A percentile compares a stretch with the other conserved stretches of the same genome.
phyloP scores from a whole-genome alignment of 2,113 vertebrate genomes.

The Halichoeres trimaculatus region DNA sequence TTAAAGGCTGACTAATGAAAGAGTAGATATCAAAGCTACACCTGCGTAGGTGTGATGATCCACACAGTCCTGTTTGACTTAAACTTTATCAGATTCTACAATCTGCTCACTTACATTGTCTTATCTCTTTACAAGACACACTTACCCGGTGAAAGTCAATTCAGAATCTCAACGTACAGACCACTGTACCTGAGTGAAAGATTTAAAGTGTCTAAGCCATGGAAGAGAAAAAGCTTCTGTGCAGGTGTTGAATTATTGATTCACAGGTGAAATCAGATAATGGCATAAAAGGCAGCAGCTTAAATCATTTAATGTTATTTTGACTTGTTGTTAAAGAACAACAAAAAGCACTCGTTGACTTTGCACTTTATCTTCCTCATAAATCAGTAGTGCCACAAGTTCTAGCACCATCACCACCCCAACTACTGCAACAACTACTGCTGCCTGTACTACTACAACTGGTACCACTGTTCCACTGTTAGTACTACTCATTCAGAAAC shows the following conservation, averaged over 20 bases:
- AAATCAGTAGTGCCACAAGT: not conserved
- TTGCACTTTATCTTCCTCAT: conserved; percentile 28
- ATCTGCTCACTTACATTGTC: too few species aligned
- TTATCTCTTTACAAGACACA: conserved; percentile 33
- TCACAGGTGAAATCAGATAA: conserved; percentile 59
- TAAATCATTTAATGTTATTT: conserved; percentile 72
- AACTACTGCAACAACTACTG: not conserved
- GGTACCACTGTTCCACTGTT: not conserved
- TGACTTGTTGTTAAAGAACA: conserved; percentile 51
- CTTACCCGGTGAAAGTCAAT: conserved; percentile 47
- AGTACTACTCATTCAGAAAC: not conserved
- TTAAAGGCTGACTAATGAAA: too few species aligned
- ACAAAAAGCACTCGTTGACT: conserved; percentile 41
- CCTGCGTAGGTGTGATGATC: too few species aligned
- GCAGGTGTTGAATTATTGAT: conserved; percentile 70
- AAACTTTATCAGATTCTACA: too few species aligned
- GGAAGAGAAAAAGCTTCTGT: conserved; percentile 41
- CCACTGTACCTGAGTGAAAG: conserved; percentile 14
- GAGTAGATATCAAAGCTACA: too few species aligned
- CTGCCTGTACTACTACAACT: not conserved
- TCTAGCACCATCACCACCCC: not conserved
- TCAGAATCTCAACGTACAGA: conserved; percentile 26
- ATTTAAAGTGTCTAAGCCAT: conserved; percentile 30
- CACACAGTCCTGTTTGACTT: too few species aligned
- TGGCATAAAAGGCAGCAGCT: conserved; percentile 50